Evolutionary conservation across 2,797 vertebrate genomes (phyloP).

Genomic region (Pseudotriccus pelzelni): DNA sequence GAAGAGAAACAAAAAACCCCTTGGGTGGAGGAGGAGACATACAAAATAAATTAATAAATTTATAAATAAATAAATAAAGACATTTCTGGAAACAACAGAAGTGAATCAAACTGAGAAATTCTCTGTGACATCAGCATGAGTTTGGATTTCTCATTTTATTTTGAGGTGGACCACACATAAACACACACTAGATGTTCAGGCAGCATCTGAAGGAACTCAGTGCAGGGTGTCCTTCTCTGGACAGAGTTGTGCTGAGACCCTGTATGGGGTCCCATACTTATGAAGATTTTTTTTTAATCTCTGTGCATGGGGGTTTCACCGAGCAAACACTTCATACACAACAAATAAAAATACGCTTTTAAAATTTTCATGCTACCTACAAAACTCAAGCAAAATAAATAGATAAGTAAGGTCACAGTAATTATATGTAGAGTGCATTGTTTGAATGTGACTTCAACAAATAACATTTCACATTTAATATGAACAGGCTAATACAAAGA

Average conservation of each 20-base stretch:
- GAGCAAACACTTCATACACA: not conserved
- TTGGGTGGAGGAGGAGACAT: not conserved
- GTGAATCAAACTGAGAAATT: not conserved
- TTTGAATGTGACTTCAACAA: not conserved
- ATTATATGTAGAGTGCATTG: not conserved
- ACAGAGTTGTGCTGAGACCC: fast-evolving
- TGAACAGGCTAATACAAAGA: not conserved
- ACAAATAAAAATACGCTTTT: not conserved
- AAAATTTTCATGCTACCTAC: not conserved
- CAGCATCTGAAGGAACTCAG: not conserved
- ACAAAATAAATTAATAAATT: not conserved
- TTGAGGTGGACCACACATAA: not conserved
- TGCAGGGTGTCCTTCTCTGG: not conserved
- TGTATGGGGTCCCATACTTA: fast-evolving
- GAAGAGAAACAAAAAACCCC: not conserved
- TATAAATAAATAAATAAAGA: not conserved
- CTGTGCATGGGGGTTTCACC: not conserved
- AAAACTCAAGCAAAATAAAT: not conserved
- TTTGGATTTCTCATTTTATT: not conserved
- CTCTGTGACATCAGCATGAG: not conserved
- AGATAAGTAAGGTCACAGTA: not conserved
- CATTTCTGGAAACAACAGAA: not conserved
- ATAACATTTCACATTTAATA: not conserved
- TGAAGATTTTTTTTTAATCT: fast-evolving
- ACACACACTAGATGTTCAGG: too few species aligned